Percentiles rank a stretch among this genome's conserved stretches.
Evolutionary conservation across 2,113 vertebrate species (phyloP).

Genomic region (Prunella fulvescens): DNA sequence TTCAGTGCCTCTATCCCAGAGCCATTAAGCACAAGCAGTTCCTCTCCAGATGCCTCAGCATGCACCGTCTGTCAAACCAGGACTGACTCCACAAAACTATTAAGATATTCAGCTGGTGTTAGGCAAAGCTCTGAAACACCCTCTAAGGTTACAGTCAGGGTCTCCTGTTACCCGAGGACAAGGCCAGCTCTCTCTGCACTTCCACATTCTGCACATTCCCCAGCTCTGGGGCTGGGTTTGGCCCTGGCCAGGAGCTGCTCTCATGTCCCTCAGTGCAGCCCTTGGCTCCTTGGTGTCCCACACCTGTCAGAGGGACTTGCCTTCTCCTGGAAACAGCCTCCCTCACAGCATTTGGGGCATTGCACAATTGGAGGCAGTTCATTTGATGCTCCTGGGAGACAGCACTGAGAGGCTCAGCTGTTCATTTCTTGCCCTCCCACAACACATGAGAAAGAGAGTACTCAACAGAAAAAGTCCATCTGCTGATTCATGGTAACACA

Average conservation of each 20-base stretch:
- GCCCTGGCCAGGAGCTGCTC: not conserved
- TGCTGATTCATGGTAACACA: slow-evolving; percentile 50
- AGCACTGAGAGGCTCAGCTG: slow-evolving; percentile 24
- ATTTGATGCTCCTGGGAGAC: slow-evolving; percentile 27
- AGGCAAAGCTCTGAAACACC: not conserved
- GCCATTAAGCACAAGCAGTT: not conserved
- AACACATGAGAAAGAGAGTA: not conserved
- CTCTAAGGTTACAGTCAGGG: not conserved
- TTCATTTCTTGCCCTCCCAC: slow-evolving; percentile 13
- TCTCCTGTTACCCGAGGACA: slow-evolving; percentile 19
- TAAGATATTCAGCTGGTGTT: slow-evolving; percentile 39
- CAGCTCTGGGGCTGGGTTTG: not conserved
- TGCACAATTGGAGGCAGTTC: not conserved
- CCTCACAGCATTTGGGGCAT: not conserved
- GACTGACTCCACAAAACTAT: not conserved
- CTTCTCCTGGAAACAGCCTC: slow-evolving; percentile 1
- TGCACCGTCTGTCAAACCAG: not conserved
- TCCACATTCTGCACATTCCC: slow-evolving; percentile 47
- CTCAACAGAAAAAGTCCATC: not conserved
- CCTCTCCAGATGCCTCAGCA: not conserved
- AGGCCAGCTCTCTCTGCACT: slow-evolving; percentile 38
- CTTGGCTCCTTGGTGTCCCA: slow-evolving; percentile 43
- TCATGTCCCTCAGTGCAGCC: not conserved
- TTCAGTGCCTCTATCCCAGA: not conserved
- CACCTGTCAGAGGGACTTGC: slow-evolving; percentile 20